Evolutionary conservation across 2,113 vertebrate species (phyloP), one percentile per base, ranked within the genome.

Genomic region (Rana temporaria): DNA sequence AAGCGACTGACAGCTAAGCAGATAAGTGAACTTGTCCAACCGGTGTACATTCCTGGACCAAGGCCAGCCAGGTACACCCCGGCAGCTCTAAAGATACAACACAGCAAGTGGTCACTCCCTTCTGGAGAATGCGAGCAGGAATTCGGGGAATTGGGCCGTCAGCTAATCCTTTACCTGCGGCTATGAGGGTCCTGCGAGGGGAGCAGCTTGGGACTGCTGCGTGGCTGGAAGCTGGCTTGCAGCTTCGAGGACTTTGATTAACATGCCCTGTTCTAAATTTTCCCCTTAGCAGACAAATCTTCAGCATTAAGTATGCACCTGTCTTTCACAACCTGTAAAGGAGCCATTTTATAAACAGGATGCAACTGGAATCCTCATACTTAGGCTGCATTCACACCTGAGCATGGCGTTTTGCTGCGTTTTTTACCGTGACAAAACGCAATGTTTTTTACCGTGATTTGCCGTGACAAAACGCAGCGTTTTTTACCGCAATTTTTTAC

Each of bases 1-100:
- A 24, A 34, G 32, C 55, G 32, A 56, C 26, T 42, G 65, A 79
- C 78, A 48, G 65, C 26, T 8, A 26, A 30, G 6, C 42, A 42
- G 78, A 80, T 52, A 80, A 42, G 22, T 38, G 71, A 81, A 82
- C 70, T 19, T 32, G 80, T 82, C 70, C 1, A 22, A 20, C 70
- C 62, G 38, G 70, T 66, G 48, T 3, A 64, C 69, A 74, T 73
- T 74, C 62, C 79, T 74, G 70, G 70, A 82, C 48, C 4, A 52
- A 52, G 48, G 79, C 69, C 79, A 72, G 69, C n/a, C 56, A 81
- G 79, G 79, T 81, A 56, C 70, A 73, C 79, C 42, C 68, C 24
- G 48, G 68, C 67, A 6, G 52, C 65, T 32, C 32, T 60, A 32
- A 15, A 34, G 66, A 70, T 24, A 57, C 19, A 42, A 52, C 24